These are phyloP conservation scores for Dorcus parallelipipedus DNA, from an alignment of 2,888 invertebrate species.

Conservation along the genomic window DNA sequence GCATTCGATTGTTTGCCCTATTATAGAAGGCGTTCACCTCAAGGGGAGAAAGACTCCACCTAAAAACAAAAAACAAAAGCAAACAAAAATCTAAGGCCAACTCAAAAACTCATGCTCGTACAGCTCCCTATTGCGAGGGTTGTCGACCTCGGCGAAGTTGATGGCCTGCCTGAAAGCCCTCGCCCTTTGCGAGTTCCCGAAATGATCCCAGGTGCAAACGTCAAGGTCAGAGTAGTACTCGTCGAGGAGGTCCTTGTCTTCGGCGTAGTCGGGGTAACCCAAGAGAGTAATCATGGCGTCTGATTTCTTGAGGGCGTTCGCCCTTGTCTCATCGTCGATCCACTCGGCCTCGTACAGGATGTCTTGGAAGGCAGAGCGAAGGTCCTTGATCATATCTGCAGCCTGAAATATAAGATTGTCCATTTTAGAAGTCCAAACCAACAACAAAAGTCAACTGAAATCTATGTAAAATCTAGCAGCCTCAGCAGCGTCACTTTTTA, in stretches of 20 bases:
- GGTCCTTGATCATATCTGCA: slow-evolving; percentile 46
- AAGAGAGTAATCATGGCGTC: slow-evolving; percentile 47
- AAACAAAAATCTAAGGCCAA: background rate
- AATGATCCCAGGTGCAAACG: slow-evolving; percentile 44
- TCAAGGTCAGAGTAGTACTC: slow-evolving; percentile 42
- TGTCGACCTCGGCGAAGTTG: slow-evolving; percentile 35
- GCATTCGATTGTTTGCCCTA: slow-evolving; percentile 51
- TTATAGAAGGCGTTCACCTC: slow-evolving; percentile 65
- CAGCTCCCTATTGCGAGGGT: slow-evolving; percentile 33
- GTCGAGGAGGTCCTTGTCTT: slow-evolving; percentile 32
- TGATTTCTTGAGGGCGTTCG: slow-evolving; percentile 50
- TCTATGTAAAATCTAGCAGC: too few relatives aligned
- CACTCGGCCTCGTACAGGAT: slow-evolving; percentile 49
- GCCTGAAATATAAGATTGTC: slow-evolving; percentile 29
- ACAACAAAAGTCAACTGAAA: too few relatives aligned
- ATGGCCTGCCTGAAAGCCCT: slow-evolving; percentile 41
- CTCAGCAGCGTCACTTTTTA: too few relatives aligned
- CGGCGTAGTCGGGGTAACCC: slow-evolving; percentile 40
- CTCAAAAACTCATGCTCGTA: slow-evolving; percentile 17
- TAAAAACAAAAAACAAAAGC: slow-evolving; percentile 23
- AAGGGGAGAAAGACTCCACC: slow-evolving; percentile 50
- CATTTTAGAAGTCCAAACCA: too few relatives aligned
- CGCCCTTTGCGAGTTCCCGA: slow-evolving; percentile 40
- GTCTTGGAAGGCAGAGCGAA: slow-evolving; percentile 49
- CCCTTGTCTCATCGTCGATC: slow-evolving; percentile 54